These are phyloP conservation scores for Monochamus saltuarius DNA, from an alignment of 1,140 invertebrate genomes.

Conservation along the genomic window DNA sequence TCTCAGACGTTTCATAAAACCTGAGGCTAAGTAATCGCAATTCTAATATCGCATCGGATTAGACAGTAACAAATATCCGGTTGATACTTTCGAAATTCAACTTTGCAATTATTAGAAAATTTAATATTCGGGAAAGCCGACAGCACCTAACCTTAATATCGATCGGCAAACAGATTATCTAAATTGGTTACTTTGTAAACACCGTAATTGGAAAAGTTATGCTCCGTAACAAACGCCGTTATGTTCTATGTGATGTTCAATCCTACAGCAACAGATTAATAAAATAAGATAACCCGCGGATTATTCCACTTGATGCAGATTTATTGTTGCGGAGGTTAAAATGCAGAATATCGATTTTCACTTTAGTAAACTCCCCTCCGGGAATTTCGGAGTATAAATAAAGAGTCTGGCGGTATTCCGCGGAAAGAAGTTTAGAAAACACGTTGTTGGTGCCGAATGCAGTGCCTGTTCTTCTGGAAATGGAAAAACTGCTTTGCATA, in stretches of 20 bases:
- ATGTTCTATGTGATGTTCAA: conserved; percentile 8
- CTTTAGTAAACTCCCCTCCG: background rate
- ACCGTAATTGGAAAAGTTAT: conserved; percentile 44
- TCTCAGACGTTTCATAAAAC: no score
- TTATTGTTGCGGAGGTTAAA: background rate
- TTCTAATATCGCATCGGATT: no score
- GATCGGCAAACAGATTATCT: conserved; percentile 44
- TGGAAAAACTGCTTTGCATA: no score
- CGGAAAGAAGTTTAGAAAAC: no score
- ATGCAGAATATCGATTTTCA: no score
- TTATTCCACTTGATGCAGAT: background rate
- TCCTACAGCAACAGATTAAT: conserved; percentile 19
- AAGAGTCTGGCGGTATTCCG: no score
- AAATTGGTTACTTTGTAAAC: conserved; percentile 45
- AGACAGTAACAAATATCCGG: conserved; percentile 15
- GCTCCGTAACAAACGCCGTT: conserved; percentile 6
- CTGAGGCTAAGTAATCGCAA: no score
- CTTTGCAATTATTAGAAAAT: conserved; percentile 13
- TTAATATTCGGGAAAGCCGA: conserved; percentile 28
- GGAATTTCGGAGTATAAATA: background rate
- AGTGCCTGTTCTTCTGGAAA: no score
- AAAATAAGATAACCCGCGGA: conserved; percentile 8
- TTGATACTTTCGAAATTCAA: conserved; percentile 8
- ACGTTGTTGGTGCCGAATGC: no score
- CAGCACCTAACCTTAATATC: conserved; percentile 40